phyloP scores from a whole-genome alignment of 2,113 vertebrate genomes.

The Urocynchramus pylzowi region DNA sequence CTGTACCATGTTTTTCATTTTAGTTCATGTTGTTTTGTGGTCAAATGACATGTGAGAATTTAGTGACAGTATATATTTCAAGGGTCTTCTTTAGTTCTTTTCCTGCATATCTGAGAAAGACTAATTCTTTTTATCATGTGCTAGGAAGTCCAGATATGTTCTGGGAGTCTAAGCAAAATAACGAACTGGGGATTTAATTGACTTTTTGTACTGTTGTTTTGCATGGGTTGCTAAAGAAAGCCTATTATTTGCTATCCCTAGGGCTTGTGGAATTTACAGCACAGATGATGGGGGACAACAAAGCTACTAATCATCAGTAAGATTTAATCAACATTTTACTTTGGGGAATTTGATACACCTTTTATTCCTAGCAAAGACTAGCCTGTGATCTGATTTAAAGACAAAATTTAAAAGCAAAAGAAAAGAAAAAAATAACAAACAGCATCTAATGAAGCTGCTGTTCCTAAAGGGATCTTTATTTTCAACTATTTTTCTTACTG shows the following conservation, averaged over 20 bases:
- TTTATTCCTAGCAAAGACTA: background rate
- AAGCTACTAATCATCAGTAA: background rate
- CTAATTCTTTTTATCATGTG: background rate
- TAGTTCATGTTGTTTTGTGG: background rate
- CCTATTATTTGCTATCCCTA: background rate
- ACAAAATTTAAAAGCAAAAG: background rate
- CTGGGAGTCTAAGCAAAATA: background rate
- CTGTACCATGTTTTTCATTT: background rate
- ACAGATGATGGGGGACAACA: background rate
- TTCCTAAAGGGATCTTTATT: background rate
- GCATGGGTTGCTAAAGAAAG: background rate
- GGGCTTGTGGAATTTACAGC: background rate
- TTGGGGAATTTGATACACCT: background rate
- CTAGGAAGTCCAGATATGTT: background rate
- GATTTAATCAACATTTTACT: slow-evolving; percentile 10
- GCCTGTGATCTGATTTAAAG: background rate
- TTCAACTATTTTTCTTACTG: background rate
- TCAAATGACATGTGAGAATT: background rate
- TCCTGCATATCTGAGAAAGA: background rate
- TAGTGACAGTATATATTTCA: background rate
- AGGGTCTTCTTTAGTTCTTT: background rate
- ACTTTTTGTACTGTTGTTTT: background rate
- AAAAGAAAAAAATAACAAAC: background rate
- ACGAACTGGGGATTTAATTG: background rate
- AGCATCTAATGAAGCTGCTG: background rate